Evolutionary conservation across 2,888 invertebrate genomes (phyloP).

Genomic region (Lepidocyrtoides sp.): DNA sequence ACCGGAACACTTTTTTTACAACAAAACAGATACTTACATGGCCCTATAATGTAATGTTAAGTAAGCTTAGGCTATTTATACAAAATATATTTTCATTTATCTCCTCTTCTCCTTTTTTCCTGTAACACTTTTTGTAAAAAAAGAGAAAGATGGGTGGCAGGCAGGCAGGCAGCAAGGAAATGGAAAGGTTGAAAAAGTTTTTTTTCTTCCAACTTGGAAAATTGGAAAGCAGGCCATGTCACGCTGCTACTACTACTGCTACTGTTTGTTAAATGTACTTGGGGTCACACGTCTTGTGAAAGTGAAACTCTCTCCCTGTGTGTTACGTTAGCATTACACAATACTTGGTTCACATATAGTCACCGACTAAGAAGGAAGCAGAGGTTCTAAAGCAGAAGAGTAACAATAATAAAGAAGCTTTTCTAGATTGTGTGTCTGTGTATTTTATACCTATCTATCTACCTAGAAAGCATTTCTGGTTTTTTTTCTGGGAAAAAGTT

Average conservation of each 20-base stretch:
- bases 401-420: slow-evolving; percentile 42
- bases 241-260: slow-evolving; percentile 35
- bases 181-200: slow-evolving; percentile 52
- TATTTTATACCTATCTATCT: background rate
- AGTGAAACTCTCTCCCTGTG: slow-evolving; percentile 18
- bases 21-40: slow-evolving; percentile 24
- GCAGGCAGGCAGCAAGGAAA: too few relatives aligned
- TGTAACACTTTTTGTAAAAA: too few relatives aligned
- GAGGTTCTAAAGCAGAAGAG: too few relatives aligned
- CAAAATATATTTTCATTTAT: slow-evolving; percentile 47
- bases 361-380: background rate
- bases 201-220: slow-evolving; percentile 48
- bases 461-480: background rate
- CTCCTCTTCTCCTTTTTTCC: background rate
- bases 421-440: too few relatives aligned
- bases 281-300: slow-evolving; percentile 27
- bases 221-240: slow-evolving; percentile 77
- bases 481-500: slow-evolving; percentile 20
- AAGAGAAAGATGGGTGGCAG: background rate
- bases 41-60: too few relatives aligned
- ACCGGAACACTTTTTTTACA: background rate
- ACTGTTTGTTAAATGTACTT: too few relatives aligned
- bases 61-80: slow-evolving; percentile 23
- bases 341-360: background rate
- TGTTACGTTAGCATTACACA: background rate